A percentile compares a stretch with the other conserved stretches of the same genome.
phyloP scores from a whole-genome alignment of 1,140 invertebrate species.

The Carposina sasakii region DNA sequence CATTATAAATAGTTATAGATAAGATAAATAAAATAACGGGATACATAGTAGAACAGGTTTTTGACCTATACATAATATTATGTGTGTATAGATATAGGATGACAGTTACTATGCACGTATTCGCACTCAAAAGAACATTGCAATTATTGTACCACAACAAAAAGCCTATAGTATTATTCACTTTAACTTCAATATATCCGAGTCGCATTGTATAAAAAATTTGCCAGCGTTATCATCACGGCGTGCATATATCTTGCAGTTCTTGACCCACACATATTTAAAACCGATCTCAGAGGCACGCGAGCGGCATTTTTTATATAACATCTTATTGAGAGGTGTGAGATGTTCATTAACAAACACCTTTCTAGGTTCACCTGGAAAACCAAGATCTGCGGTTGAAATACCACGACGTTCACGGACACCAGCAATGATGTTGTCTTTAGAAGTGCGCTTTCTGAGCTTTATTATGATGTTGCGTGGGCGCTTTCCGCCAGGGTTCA shows the following conservation, averaged over 20 bases:
- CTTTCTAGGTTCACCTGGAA: not conserved
- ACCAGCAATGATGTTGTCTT: conserved; percentile 5
- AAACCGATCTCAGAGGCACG: not conserved
- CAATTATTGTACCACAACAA: too few relatives aligned
- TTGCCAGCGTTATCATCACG: not conserved
- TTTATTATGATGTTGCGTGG: not conserved
- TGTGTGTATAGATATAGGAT: too few relatives aligned
- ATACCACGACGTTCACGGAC: not conserved
- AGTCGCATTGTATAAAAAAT: too few relatives aligned
- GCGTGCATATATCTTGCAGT: not conserved
- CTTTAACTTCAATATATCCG: too few relatives aligned
- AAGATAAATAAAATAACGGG: too few relatives aligned
- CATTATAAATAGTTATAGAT: too few relatives aligned
- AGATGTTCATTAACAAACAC: conserved; percentile 8
- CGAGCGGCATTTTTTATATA: not conserved
- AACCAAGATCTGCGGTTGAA: not conserved
- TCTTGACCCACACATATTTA: not conserved
- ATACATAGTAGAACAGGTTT: too few relatives aligned
- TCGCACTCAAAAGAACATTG: not conserved
- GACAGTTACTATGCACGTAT: too few relatives aligned
- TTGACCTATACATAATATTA: too few relatives aligned
- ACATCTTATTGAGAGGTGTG: not conserved
- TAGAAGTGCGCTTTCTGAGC: not conserved
- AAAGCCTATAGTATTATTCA: too few relatives aligned
- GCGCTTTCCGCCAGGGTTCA: not conserved